Evolutionary conservation across 2,113 vertebrate species (phyloP), one percentile per base, ranked within the genome.

Genomic region (Rhizomys pruinosus): DNA sequence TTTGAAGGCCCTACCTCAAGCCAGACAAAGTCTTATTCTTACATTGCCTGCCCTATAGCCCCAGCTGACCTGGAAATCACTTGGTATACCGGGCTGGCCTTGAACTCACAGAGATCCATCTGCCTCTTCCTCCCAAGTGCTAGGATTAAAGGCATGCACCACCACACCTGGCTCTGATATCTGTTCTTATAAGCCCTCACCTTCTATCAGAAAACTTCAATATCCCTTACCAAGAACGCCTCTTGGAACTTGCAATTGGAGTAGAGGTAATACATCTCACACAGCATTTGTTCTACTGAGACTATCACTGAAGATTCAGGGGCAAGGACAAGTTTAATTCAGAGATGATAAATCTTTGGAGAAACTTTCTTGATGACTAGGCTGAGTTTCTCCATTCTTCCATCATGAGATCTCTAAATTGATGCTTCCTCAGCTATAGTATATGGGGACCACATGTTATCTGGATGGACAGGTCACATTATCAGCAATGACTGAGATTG

Each of bases 301-400:
- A 81, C 15, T 39, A 23, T 72, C 7, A 2, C 42, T 42, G 64
- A 86, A 86, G 81, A 78, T 74, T 93, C 79, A 81, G 25, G 6
- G 57, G 61, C n/a, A 42, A 57, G 25, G 74, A 29, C 34, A 81
- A 64, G 34, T 42, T 72, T 66, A 82, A 69, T 71, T 11, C 66
- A 82, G 57, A n/a, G 9, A 90, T 20, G 77, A 3, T 64, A 23
- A 34, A 68, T 80, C 32, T 61, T 84, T 34, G 15, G 47, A 92
- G 71, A 91, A 80, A 42, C 78, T 76, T 27, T 74, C 84, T 76
- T 69, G 52, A 82, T 39, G 80, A 84, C 42, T 76, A 63, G 87
- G 7, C 23, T 16, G 34, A 79, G 59, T 79, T 57, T 47, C 47
- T 91, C 61, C 29, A 93, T 73, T 61, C 72, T 87, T 57, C 68